These are phyloP conservation scores for Caenorhabditis brenneri DNA, from an alignment of 1,140 invertebrate genomes.

Conservation along the genomic window DNA sequence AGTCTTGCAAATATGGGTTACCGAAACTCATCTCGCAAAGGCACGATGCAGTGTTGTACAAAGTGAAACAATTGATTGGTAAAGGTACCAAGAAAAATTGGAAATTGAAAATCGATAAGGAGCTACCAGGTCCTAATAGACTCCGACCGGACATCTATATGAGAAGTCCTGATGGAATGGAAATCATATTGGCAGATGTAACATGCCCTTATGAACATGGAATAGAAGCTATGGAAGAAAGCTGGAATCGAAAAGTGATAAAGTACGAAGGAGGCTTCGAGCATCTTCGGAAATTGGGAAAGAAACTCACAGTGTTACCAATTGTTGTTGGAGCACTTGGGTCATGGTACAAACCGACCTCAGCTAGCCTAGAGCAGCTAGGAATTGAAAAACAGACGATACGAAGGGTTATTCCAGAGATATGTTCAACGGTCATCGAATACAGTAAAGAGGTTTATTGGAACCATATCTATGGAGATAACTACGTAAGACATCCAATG, in stretches of 20 bases:
- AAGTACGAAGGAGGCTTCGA: background rate
- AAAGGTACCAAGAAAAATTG: background rate
- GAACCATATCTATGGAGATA: background rate
- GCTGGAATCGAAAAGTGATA: background rate
- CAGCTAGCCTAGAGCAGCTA: background rate
- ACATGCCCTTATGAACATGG: too few species aligned
- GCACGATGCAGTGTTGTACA: background rate
- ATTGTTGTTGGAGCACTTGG: background rate
- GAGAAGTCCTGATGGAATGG: too few species aligned
- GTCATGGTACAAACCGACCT: background rate
- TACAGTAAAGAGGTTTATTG: background rate
- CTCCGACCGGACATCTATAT: background rate
- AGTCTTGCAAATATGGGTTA: background rate
- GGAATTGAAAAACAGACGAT: background rate
- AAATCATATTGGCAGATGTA: too few species aligned
- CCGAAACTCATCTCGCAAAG: background rate
- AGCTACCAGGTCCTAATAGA: background rate
- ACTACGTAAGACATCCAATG: background rate
- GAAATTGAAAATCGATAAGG: background rate
- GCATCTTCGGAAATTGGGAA: background rate
- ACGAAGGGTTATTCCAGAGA: background rate
- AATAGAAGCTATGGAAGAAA: background rate
- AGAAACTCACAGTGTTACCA: background rate
- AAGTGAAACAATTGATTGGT: background rate
- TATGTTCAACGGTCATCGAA: background rate